These are phyloP conservation scores for Agrotis clavis DNA, from an alignment of 2,888 invertebrate genomes.

Conservation along the genomic window DNA sequence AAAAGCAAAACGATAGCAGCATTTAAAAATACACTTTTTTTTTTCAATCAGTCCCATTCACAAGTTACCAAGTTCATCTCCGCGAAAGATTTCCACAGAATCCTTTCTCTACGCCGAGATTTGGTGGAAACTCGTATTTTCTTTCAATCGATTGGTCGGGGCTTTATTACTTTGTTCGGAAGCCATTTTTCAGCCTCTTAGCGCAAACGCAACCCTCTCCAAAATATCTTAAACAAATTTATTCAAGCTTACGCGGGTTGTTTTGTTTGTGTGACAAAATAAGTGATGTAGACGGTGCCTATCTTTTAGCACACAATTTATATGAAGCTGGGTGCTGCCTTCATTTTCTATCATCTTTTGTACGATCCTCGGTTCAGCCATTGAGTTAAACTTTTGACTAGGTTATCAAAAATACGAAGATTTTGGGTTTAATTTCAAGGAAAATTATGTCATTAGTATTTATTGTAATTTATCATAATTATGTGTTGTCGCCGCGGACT, in stretches of 20 bases:
- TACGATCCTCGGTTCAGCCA: too few relatives aligned
- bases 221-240: conserved; percentile 72
- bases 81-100: conserved; percentile 39
- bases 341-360: too few relatives aligned
- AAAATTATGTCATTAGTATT: too few relatives aligned
- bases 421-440: too few relatives aligned
- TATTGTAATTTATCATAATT: too few relatives aligned
- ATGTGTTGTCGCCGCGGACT: too few relatives aligned
- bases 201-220: conserved; percentile 68
- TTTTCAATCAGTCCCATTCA: conserved; percentile 43
- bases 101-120: conserved; percentile 38
- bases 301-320: not conserved
- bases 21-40: conserved; percentile 39
- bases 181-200: conserved; percentile 73
- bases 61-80: conserved; percentile 48
- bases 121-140: conserved; percentile 65
- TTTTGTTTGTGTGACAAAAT: conserved; percentile 68
- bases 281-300: conserved; percentile 18
- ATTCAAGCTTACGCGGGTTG: conserved; percentile 68
- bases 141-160: conserved; percentile 67
- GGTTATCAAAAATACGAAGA: too few relatives aligned
- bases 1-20: conserved; percentile 13
- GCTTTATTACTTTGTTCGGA: conserved; percentile 71
- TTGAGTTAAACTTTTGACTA: too few relatives aligned
- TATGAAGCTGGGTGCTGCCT: not conserved